These are phyloP conservation scores for Gisinianus flammeolus DNA, from an alignment of 2,888 invertebrate genomes.

Conservation along the genomic window DNA sequence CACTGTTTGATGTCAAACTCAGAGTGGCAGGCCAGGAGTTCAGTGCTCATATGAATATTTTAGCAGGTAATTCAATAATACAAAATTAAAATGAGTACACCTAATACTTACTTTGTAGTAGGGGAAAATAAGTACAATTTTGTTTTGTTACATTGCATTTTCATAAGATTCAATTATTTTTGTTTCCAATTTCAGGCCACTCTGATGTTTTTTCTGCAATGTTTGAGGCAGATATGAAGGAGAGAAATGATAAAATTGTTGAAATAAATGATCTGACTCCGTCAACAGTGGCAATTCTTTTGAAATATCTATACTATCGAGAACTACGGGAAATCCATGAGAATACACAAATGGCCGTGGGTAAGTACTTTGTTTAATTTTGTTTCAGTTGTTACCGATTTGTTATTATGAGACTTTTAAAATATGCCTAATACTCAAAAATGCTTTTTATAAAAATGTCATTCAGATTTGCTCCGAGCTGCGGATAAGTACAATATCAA, in stretches of 20 bases:
- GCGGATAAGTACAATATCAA: conserved; percentile 33
- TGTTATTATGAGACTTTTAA: too few relatives aligned
- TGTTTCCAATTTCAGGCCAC: conserved; percentile 21
- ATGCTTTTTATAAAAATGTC: too few relatives aligned
- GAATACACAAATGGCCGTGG: conserved; percentile 27
- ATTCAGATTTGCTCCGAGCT: conserved; percentile 17
- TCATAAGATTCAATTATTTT: too few relatives aligned
- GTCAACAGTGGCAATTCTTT: background rate
- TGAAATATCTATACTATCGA: conserved; percentile 31
- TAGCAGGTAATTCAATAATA: conserved; percentile 28
- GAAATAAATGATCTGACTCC: conserved; percentile 25
- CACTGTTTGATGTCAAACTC: conserved; percentile 11
- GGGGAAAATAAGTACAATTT: too few relatives aligned
- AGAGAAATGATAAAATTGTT: conserved; percentile 1
- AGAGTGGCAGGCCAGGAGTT: conserved; percentile 14
- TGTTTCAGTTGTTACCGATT: too few relatives aligned
- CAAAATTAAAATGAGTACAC: too few relatives aligned
- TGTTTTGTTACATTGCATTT: too few relatives aligned
- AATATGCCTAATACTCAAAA: too few relatives aligned
- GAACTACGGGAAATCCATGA: conserved; percentile 23
- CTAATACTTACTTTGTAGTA: too few relatives aligned
- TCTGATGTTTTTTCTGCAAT: conserved; percentile 31
- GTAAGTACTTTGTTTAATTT: too few relatives aligned
- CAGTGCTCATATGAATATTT: conserved; percentile 33
- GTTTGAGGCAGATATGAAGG: conserved; percentile 29